Conservation (phyloP, 2,888 invertebrate genomes). For the Acanthacorydalis orientalis region DNA sequence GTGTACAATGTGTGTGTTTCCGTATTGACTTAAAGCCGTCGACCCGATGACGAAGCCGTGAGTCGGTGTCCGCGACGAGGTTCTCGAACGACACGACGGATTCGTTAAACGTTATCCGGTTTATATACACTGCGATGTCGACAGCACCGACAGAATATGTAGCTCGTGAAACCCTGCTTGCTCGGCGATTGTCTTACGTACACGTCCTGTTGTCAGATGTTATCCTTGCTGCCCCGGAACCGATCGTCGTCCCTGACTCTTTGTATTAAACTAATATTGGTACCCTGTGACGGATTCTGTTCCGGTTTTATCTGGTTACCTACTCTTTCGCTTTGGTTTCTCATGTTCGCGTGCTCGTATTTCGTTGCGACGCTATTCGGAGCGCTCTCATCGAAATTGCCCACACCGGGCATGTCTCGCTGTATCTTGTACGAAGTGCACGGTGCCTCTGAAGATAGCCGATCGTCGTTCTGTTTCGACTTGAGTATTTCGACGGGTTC, state of each 20-base stretch:
- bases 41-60: no score
- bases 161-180: conserved; percentile 23
- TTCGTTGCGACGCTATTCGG: not conserved
- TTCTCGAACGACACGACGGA: no score
- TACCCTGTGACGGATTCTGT: no score
- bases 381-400: no score
- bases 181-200: conserved; percentile 17
- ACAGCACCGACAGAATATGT: conserved; percentile 28
- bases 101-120: conserved; percentile 14
- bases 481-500: not conserved
- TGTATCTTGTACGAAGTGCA: not conserved
- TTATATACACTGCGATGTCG: conserved; percentile 24
- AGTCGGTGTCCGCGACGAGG: no score
- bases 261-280: no score
- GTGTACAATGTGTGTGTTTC: no score
- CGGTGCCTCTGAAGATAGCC: no score
- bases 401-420: no score
- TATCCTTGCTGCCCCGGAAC: conserved; percentile 10
- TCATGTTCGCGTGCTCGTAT: not conserved
- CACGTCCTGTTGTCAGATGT: conserved; percentile 24
- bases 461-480: not conserved
- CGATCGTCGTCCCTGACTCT: conserved; percentile 13
- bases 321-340: not conserved
- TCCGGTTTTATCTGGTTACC: not conserved
- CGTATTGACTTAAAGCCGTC: no score